Evolutionary conservation across 2,797 vertebrate species (phyloP).

Genomic region (Enteromius radiatus): DNA sequence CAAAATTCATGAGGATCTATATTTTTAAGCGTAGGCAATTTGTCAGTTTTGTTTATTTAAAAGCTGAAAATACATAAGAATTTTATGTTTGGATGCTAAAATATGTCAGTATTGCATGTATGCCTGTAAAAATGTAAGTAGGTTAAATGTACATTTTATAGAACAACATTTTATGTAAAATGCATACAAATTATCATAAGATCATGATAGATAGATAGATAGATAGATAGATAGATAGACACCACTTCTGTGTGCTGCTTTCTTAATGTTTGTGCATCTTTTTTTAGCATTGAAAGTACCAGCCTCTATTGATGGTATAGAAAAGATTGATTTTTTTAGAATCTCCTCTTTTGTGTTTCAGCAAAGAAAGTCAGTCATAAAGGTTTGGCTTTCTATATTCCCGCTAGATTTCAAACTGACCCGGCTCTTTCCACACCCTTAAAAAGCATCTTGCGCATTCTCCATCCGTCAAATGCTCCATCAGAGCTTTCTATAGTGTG

Average conservation of each 20-base stretch:
- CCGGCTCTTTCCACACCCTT: background rate
- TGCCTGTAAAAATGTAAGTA: no score
- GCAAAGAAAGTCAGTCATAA: background rate
- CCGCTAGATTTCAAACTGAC: background rate
- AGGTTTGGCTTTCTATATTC: background rate
- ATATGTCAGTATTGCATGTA: no score
- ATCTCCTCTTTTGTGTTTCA: background rate
- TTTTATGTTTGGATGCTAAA: no score
- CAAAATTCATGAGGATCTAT: no score
- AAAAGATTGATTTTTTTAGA: conserved; percentile 7
- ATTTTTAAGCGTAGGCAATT: no score
- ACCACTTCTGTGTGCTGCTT: background rate
- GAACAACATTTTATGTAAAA: no score
- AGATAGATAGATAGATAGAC: no score
- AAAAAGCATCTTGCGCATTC: background rate
- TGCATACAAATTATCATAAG: no score
- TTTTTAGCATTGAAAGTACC: background rate
- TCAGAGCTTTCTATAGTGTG: conserved; percentile 9
- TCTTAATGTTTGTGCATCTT: background rate
- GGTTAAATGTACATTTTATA: no score
- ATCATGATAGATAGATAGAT: no score
- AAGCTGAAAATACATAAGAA: no score
- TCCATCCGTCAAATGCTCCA: background rate
- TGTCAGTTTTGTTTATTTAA: no score
- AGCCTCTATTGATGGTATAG: background rate